Conservation (phyloP, 2,113 vertebrate genomes). For the Mastomys coucha region DNA sequence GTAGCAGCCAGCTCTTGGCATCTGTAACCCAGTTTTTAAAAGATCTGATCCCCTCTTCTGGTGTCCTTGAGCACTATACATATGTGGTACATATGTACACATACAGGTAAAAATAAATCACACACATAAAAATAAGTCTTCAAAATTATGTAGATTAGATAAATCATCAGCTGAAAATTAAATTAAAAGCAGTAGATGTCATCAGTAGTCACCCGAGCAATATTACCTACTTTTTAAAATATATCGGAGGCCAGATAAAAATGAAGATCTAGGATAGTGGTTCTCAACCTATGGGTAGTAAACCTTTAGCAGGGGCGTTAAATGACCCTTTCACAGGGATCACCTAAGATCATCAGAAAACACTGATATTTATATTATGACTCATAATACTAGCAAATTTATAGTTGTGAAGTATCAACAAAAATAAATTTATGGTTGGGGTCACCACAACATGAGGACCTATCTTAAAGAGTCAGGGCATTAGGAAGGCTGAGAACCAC, state of each 20-base stretch:
- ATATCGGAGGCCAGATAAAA: neutral
- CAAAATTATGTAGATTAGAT: neutral
- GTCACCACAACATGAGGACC: neutral
- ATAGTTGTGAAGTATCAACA: neutral
- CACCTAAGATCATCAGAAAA: neutral
- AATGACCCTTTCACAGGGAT: neutral
- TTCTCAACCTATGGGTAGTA: neutral
- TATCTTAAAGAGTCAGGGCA: neutral
- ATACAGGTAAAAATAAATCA: neutral
- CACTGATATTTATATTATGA: neutral
- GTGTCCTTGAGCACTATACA: neutral
- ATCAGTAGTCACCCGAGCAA: neutral
- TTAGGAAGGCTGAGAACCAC: neutral
- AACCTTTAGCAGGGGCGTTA: neutral
- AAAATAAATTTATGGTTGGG: neutral
- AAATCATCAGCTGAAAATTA: neutral
- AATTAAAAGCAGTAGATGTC: neutral
- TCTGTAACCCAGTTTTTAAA: neutral
- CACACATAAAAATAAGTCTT: too few species aligned
- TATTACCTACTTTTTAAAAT: neutral
- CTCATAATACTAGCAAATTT: neutral
- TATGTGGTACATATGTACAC: neutral
- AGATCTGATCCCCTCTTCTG: neutral
- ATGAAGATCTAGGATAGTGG: neutral
- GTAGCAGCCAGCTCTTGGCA: too few species aligned